phyloP scores from a whole-genome alignment of 2,113 vertebrate genomes.

The Phalacrocorax pelagicus region DNA sequence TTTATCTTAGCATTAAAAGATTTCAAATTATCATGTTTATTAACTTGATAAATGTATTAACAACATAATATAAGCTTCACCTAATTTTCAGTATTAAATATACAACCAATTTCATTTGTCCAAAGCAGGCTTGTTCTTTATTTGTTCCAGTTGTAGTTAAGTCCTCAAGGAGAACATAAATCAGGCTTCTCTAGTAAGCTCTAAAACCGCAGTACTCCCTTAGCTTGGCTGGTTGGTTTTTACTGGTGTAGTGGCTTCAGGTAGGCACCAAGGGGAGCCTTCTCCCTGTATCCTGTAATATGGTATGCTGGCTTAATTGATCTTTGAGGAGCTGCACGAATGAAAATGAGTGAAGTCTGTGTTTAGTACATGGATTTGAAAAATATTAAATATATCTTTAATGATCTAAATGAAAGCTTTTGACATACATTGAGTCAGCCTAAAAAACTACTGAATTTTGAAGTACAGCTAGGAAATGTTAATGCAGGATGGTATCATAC shows the following conservation, averaged over 20 bases:
- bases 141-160: background rate
- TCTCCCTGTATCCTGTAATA: accelerated
- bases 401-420: background rate
- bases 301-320: background rate
- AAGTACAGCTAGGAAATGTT: background rate
- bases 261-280: background rate
- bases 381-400: background rate
- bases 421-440: background rate
- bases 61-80: background rate
- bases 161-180: background rate
- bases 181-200: background rate
- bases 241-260: background rate
- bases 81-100: background rate
- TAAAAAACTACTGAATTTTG: background rate
- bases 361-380: background rate
- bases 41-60: background rate
- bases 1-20: background rate
- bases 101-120: background rate
- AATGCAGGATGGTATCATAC: background rate
- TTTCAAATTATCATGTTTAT: background rate
- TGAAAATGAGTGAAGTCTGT: background rate
- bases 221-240: background rate
- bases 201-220: background rate
- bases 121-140: background rate
- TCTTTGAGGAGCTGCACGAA: background rate